Evolutionary conservation across 1,140 invertebrate genomes (phyloP), one percentile per base, ranked within the genome.

Genomic region (Teleogryllus occipitalis): DNA sequence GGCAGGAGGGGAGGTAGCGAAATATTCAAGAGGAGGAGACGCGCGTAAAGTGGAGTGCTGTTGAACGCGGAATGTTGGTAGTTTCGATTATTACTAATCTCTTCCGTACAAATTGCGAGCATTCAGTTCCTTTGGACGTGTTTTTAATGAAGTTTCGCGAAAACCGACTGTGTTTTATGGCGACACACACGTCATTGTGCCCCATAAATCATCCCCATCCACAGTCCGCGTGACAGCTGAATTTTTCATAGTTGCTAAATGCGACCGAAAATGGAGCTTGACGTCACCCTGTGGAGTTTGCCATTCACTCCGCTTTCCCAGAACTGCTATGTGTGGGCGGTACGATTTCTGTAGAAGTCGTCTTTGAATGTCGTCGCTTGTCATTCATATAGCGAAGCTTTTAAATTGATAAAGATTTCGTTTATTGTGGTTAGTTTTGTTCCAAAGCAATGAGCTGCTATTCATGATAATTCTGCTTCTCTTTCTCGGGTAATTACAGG

Each of bases 241-340:
- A 65, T 65, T 65, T 65, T 65, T 65, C 54, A 65, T 65, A 65
- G 18, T 65, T 65, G 54, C 54, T 65, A 65, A 65, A 65, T 65
- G 54, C 54, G 54, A 10, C 18, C 54, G 54, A 18, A 65, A 65
- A 18, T 18, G 27, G 54, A 65, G 54, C 10, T 14, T 65, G 54
- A 18, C 54, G 54, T 5, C 1, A 5, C 1, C 27, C 27, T 39
- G 27, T 65, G 54, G 10, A 65, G 54, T 65, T 65, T 65, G 54
- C 54, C 10, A 65, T 10, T 39, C 27, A 39, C 27, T 39, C 27
- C 27, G 27, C 27, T 39, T 5, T 39, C 5, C 27, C 27, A 39
- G 27, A 5, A 39, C 27, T 39, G 27, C 27, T 39, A 5, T 39
- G 5, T 39, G 27, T 39, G 27, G 27, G 27, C 27, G 27, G 5